Evolutionary conservation across 2,797 vertebrate genomes (phyloP).

Genomic region (Alca torda): DNA sequence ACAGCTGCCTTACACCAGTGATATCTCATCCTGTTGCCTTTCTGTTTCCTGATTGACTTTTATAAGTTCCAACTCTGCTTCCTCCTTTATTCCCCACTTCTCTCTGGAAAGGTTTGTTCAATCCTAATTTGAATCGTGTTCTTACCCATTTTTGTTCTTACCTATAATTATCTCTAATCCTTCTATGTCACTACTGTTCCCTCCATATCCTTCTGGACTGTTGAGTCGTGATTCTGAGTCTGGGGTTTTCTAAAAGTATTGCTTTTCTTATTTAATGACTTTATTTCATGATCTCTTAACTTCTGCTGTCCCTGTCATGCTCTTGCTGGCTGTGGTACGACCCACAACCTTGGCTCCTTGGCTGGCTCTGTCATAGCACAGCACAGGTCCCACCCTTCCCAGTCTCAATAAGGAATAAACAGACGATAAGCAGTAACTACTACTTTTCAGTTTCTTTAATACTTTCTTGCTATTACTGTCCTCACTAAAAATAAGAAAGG

Average conservation of each 20-base stretch:
- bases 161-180: not conserved
- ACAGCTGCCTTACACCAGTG: not conserved
- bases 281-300: not conserved
- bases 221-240: not conserved
- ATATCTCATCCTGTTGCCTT: not conserved
- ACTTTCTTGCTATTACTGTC: not conserved
- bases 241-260: not conserved
- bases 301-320: not conserved
- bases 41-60: not conserved
- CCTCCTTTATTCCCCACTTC: not conserved
- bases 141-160: not conserved
- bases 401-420: not conserved
- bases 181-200: not conserved
- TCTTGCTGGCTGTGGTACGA: not conserved
- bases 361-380: not conserved
- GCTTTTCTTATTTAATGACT: not conserved
- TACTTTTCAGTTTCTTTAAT: not conserved
- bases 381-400: not conserved
- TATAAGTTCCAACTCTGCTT: not conserved
- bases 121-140: not conserved
- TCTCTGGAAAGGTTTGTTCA: not conserved
- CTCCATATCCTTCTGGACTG: not conserved
- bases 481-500: not conserved
- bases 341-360: not conserved
- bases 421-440: not conserved